A percentile compares a stretch with the other conserved stretches of the same genome.
Evolutionary conservation across 2,113 vertebrate species (phyloP).

Genomic region (Anguilla japonica): DNA sequence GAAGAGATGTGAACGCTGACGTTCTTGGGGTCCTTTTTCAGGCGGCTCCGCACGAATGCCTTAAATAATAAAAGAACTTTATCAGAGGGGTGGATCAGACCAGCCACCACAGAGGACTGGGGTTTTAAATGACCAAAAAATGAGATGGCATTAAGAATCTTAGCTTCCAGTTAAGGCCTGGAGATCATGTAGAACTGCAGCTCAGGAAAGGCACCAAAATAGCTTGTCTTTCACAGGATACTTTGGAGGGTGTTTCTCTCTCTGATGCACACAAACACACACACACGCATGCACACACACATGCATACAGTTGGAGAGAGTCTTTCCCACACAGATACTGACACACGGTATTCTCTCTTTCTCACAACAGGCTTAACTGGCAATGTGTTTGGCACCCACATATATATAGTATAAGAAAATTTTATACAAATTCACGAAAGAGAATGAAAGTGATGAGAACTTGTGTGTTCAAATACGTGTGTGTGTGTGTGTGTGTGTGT

Average conservation of each 20-base stretch:
- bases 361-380: neutral
- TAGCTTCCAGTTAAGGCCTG: neutral
- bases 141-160: conserved; percentile 7
- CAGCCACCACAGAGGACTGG: neutral
- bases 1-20: conserved; percentile 6
- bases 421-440: neutral
- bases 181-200: neutral
- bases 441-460: neutral
- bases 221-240: neutral
- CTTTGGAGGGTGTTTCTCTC: neutral
- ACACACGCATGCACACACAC: neutral
- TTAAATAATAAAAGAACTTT: conserved; percentile 22
- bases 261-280: neutral
- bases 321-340: neutral
- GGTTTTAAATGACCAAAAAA: conserved; percentile 15
- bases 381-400: neutral
- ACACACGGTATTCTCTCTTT: neutral
- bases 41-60: neutral
- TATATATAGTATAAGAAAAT: neutral
- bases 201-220: neutral
- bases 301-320: neutral
- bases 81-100: conserved; percentile 6
- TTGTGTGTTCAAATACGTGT: neutral
- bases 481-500: neutral
- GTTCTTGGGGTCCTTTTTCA: conserved; percentile 10